Percentiles rank a stretch among this genome's conserved stretches.
Conservation (phyloP, 2,113 vertebrate species). For the Meleagris gallopavo region DNA sequence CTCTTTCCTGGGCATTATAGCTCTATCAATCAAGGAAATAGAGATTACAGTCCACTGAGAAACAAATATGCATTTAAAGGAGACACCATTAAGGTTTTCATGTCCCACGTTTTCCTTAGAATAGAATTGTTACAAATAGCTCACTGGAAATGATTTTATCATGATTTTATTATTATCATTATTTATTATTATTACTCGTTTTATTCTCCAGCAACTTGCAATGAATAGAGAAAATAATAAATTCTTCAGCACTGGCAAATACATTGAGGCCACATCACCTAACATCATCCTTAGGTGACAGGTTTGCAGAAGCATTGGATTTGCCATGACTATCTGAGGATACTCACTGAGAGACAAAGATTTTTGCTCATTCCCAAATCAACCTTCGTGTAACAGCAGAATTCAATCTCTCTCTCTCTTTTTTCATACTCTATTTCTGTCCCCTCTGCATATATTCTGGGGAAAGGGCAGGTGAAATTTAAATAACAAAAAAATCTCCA, state of each 20-base stretch:
- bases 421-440: neutral
- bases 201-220: neutral
- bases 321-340: neutral
- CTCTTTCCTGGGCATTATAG: conserved; percentile 23
- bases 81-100: neutral
- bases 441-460: neutral
- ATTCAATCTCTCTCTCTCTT: neutral
- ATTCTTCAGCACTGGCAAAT: neutral
- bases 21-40: conserved; percentile 53
- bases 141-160: neutral
- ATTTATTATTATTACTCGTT: neutral
- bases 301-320: neutral
- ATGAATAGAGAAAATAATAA: neutral
- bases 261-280: neutral
- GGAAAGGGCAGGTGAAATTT: neutral
- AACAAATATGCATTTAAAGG: conserved; percentile 19
- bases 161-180: neutral
- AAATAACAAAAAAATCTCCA: neutral
- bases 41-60: conserved; percentile 25
- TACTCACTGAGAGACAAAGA: neutral
- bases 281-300: neutral
- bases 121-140: neutral
- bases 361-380: neutral
- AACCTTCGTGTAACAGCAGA: neutral
- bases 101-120: neutral